Base-by-base conservation (phyloP, 2,888 invertebrate species). In the Acheta domesticus region DNA sequence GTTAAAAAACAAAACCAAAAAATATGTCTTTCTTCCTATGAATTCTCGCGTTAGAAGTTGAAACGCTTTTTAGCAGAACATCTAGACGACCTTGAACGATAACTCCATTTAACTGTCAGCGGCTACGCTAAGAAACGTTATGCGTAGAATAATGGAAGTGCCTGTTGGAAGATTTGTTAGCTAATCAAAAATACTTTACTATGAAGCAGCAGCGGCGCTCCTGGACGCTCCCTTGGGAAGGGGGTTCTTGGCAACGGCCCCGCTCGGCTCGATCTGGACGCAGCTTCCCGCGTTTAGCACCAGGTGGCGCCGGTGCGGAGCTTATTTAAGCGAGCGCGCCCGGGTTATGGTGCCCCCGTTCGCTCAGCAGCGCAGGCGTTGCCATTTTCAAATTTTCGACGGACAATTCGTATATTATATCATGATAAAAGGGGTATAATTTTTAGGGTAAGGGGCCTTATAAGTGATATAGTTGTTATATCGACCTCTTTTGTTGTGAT, bases 251-350 rank as follows among this genome's bases (percentile, higher is more conserved):
- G 81, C 81, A 81, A 73, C 73, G 21, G 76, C 79, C 78, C 79
- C 75, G 74, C 74, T 79, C 74, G 74, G 76, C 78, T 76, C 49
- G 79, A 79, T 79, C 79, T 79, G 83, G 84, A 85, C 84, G 84
- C 83, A 83, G 82, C 84, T 84, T 84, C 82, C 84, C 84, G 84
- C 83, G 85, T 86, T 86, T 84, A 81, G 79, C 83, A 82, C 84
- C 84, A 84, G 84, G 86, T 88, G 88, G 87, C 88, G 88, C 89
- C 88, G 87, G 88, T 88, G 88, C 89, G 88, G 88, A 88, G 87
- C 88, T 89, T 90, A 90, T 90, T 90, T 90, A 90, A 89, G 88
- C 87, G 86, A 87, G 86, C 87, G 86, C 87, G 86, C 85, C 86
- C 85, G 86, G 85, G 80, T 77, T 80, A 81, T 81, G 82, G 82